Conservation (phyloP, 2,888 invertebrate genomes). For the Napeogenes sylphis region DNA sequence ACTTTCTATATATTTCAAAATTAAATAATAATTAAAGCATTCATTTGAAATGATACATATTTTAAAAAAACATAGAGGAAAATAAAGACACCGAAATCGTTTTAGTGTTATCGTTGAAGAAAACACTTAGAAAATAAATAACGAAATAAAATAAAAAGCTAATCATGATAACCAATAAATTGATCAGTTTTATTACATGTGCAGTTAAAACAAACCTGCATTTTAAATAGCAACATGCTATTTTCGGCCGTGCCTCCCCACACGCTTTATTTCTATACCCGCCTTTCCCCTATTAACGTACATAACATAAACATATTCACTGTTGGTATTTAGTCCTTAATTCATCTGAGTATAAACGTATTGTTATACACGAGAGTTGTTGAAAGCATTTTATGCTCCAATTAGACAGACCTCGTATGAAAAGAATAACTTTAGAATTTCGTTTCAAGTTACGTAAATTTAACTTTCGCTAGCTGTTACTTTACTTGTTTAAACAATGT, state of each 20-base stretch:
- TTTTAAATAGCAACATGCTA: slow-evolving; percentile 16
- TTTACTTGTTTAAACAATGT: slow-evolving; percentile 19
- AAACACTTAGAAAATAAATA: no score
- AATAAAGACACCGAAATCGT: no score
- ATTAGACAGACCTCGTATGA: slow-evolving; percentile 44
- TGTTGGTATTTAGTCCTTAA: slow-evolving; percentile 39
- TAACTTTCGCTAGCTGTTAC: slow-evolving; percentile 27
- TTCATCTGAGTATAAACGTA: slow-evolving; percentile 57
- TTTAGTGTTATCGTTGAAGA: no score
- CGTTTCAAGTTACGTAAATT: slow-evolving; percentile 26
- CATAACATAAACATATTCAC: slow-evolving; percentile 26
- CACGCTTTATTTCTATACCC: slow-evolving; percentile 17
- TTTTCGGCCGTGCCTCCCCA: slow-evolving; percentile 18
- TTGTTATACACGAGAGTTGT: slow-evolving; percentile 60
- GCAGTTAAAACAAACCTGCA: background rate
- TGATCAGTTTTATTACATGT: background rate
- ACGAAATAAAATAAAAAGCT: no score
- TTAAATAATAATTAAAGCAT: no score
- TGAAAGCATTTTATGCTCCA: slow-evolving; percentile 55
- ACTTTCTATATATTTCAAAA: no score
- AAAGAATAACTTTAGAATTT: slow-evolving; percentile 27
- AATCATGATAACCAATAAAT: background rate
- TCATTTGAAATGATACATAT: no score
- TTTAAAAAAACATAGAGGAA: no score
- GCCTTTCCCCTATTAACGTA: slow-evolving; percentile 26